Base-by-base conservation (phyloP, 2,113 vertebrate species). In the Globicephala melas region DNA sequence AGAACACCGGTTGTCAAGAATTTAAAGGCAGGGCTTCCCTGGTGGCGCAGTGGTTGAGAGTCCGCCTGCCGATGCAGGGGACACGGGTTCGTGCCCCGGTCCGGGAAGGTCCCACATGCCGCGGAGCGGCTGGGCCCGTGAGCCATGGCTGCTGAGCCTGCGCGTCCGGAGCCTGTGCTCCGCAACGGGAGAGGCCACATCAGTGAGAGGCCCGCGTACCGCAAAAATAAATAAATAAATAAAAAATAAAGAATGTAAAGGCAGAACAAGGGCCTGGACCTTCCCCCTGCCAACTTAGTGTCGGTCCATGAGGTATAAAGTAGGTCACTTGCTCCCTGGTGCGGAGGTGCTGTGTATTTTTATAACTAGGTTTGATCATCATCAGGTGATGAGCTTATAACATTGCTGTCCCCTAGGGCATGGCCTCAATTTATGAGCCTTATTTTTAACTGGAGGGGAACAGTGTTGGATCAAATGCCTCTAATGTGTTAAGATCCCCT, bases 391-490 rank as follows among this genome's bases (percentile, higher is more conserved):
- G 92, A 87, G 87, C 81, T 97, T 92, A 60, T 96, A 93, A 92
- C 95, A 93, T 7, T 31, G 68, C 70, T 92, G 92, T 94, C 97
- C 97, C 96, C 65, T 85, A 96, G 95, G 97, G 92, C 89, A 76
- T 67, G 79, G 50, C 97, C 96, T 98, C 91, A 85, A 97, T 98
- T 97, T 97, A 95, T 80, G 91, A 96, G 65, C 80, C 95, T 98
- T 94, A 95, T 95, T 98, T 97, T 95, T 97, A 97, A 97, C 83
- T 79, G 79, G 86, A 82, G 93, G 63, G 25, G 53, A 97, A 91
- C 12, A 26, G 50, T n/a, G 67, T 97, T 91, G 80, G 80, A 96
- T 76, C 76, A 76, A 96, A 92, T 58, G 79, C 50, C 38, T 36
- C 90, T 92, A 38, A 65, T 62, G 18, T 12, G 12, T 60, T 89